A percentile compares a stretch with the other conserved stretches of the same genome.
These are phyloP conservation scores for Hyperopisus bebe DNA, from an alignment of 2,113 vertebrate genomes.

Conservation along the genomic window DNA sequence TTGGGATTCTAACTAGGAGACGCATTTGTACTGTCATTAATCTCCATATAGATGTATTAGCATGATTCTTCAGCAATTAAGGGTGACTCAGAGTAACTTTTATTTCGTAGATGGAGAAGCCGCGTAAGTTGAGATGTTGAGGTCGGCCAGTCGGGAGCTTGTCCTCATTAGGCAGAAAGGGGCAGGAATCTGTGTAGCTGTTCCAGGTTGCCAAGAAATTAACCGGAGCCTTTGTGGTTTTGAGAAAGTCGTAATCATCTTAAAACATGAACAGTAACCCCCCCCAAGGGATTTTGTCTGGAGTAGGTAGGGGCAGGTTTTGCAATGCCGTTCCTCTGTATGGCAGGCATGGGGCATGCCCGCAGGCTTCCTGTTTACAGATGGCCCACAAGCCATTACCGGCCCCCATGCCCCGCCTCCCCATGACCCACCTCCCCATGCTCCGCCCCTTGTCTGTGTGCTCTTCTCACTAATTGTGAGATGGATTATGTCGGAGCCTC, in stretches of 20 bases:
- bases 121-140: neutral
- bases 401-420: neutral
- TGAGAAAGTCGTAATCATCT: neutral
- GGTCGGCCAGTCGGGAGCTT: neutral
- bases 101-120: neutral
- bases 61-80: neutral
- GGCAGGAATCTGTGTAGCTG: neutral
- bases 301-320: neutral
- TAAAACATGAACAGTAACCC: neutral
- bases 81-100: neutral
- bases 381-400: neutral
- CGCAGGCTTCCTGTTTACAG: neutral
- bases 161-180: neutral
- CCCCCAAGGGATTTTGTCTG: neutral
- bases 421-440: neutral
- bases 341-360: neutral
- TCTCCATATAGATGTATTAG: neutral
- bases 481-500: constrained; percentile 22
- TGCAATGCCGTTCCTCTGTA: neutral
- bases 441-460: neutral
- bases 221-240: neutral
- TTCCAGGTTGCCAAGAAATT: neutral
- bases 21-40: neutral
- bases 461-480: constrained; percentile 22
- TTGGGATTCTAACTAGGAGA: neutral